These are phyloP conservation scores for Progne subis DNA, from an alignment of 2,113 vertebrate genomes.

Conservation along the genomic window DNA sequence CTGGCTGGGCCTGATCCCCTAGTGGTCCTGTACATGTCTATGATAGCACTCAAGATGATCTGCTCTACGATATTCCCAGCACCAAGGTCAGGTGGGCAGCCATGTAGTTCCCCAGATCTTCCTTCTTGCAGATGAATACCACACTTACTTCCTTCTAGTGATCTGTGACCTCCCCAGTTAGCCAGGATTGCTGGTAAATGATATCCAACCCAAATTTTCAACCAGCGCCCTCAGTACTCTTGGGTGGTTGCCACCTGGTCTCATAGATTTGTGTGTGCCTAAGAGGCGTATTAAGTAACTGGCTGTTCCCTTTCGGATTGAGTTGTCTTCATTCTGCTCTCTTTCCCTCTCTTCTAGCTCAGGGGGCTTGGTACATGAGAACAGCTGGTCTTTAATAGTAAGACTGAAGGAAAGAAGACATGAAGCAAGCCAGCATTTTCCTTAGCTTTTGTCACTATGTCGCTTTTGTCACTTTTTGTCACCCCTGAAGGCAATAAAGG, in stretches of 20 bases:
- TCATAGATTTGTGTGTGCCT: neutral
- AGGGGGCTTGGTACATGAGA: fast-evolving
- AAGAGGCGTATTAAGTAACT: neutral
- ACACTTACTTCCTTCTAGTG: neutral
- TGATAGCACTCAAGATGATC: neutral
- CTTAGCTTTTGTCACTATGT: neutral
- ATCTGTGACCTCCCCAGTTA: neutral
- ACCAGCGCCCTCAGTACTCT: neutral
- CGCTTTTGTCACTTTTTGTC: too few relatives aligned
- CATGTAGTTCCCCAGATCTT: neutral
- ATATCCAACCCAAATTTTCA: neutral
- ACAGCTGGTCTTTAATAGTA: neutral
- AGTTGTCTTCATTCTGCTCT: neutral
- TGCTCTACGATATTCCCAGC: neutral
- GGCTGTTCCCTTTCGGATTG: neutral
- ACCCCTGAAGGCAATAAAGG: neutral
- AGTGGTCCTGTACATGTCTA: fast-evolving
- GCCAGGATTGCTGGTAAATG: neutral
- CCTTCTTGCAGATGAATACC: neutral
- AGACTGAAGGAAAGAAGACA: neutral
- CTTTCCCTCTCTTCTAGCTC: neutral
- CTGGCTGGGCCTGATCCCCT: neutral
- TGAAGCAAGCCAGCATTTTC: neutral
- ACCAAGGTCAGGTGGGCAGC: neutral
- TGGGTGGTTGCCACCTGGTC: too few relatives aligned